phyloP scores from a whole-genome alignment of 2,113 vertebrate species.

The Cephalopterus ornatus region DNA sequence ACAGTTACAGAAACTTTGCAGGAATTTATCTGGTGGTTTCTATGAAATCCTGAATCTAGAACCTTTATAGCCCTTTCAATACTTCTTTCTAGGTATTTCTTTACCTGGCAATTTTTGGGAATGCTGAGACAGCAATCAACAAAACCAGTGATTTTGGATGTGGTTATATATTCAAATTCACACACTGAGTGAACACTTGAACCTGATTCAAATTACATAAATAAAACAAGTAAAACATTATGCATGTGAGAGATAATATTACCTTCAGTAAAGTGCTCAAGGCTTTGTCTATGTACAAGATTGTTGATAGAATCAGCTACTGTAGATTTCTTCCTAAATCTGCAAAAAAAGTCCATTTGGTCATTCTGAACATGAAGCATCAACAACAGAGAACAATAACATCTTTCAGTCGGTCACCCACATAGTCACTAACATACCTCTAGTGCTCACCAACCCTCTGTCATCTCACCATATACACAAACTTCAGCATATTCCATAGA shows the following conservation, averaged over 20 bases:
- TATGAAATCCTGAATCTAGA: not conserved
- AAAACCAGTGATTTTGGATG: not conserved
- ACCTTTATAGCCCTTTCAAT: not conserved
- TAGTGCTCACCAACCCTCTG: not conserved
- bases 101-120: not conserved
- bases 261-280: constrained; percentile 91
- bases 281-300: constrained; percentile 75
- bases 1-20: not conserved
- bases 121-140: not conserved
- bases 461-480: not conserved
- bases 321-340: constrained; percentile 88
- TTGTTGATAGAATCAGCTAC: constrained; percentile 83
- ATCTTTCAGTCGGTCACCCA: not conserved
- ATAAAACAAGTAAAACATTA: not conserved
- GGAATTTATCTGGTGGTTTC: not conserved
- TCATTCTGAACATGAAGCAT: not conserved
- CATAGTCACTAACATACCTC: not conserved
- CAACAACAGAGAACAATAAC: not conserved
- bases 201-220: not conserved
- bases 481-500: not conserved
- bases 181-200: not conserved
- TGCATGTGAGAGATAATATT: not conserved
- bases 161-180: not conserved
- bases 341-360: constrained; percentile 45
- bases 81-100: not conserved